These are phyloP conservation scores for Cinara cedri DNA, from an alignment of 2,888 invertebrate species.

Conservation along the genomic window DNA sequence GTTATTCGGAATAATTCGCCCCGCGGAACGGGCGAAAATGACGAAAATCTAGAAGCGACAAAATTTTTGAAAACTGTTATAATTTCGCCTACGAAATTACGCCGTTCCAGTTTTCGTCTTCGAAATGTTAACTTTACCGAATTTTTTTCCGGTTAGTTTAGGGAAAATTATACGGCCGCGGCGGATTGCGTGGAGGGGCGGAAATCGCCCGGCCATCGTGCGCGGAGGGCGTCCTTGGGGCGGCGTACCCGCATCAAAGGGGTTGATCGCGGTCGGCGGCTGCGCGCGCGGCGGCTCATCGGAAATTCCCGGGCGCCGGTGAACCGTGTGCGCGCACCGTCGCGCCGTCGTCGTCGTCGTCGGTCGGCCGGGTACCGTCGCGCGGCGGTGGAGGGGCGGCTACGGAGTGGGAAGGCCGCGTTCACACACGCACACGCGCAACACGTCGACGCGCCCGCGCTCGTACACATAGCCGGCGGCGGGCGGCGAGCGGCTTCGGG, in stretches of 20 bases:
- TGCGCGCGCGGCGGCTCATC: not conserved
- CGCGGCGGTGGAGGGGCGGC: not conserved
- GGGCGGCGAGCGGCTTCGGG: conserved; percentile 36
- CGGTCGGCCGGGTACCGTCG: not conserved
- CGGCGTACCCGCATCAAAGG: conserved; percentile 1
- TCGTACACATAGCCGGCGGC: conserved; percentile 15
- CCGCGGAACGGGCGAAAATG: no score
- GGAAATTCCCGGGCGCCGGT: conserved; percentile 53
- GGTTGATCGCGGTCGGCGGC: conserved; percentile 7
- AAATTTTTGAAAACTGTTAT: no score
- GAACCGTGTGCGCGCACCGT: conserved; percentile 45
- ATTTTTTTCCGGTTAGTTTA: no score
- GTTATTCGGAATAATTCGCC: no score
- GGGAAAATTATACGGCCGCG: no score
- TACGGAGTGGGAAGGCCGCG: conserved; percentile 12
- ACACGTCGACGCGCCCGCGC: not conserved
- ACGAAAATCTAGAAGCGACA: no score
- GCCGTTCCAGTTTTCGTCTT: no score
- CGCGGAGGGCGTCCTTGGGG: not conserved
- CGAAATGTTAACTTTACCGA: no score
- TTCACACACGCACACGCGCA: not conserved
- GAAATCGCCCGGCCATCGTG: not conserved
- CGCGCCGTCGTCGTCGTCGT: no score
- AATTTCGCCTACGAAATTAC: no score
- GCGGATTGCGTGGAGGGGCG: not conserved